Percentiles rank a stretch among this genome's conserved stretches.
Conservation (phyloP, 1,140 invertebrate genomes). For the Pissodes strobi region DNA sequence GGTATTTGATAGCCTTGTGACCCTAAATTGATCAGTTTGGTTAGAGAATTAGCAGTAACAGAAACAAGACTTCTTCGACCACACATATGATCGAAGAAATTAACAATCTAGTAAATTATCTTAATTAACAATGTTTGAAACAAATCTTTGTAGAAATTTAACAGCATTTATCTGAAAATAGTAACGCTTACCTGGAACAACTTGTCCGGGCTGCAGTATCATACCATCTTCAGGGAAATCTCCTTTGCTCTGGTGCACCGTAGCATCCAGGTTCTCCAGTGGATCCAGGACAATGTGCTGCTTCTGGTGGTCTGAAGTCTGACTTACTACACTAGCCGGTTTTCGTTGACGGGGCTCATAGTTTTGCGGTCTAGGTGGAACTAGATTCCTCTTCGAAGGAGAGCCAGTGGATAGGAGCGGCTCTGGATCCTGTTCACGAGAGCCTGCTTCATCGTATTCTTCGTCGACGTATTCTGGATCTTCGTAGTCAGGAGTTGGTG, state of each 20-base stretch:
- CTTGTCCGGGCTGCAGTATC: conserved; percentile 65
- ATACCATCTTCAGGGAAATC: conserved; percentile 56
- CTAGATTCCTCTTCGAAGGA: conserved; percentile 19
- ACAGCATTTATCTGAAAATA: no score
- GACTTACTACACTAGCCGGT: conserved; percentile 14
- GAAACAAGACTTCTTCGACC: no score
- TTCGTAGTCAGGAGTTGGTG: conserved; percentile 54
- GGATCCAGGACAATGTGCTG: conserved; percentile 62
- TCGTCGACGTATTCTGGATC: conserved; percentile 57
- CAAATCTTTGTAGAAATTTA: no score
- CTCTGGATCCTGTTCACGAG: not conserved
- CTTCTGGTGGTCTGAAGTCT: conserved; percentile 48
- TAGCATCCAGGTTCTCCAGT: conserved; percentile 59
- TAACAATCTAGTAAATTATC: no score
- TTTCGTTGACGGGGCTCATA: not conserved
- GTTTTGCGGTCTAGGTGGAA: not conserved
- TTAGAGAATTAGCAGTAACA: no score
- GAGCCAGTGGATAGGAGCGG: not conserved
- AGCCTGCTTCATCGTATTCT: conserved; percentile 47
- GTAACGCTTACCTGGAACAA: conserved; percentile 63
- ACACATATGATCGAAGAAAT: no score
- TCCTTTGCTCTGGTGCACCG: conserved; percentile 58
- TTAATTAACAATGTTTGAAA: no score
- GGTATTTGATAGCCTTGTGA: conserved; percentile 69
- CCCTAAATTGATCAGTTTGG: conserved; percentile 4